Evolutionary conservation across 2,888 invertebrate species (phyloP).

Genomic region (Chironomus riparius): DNA sequence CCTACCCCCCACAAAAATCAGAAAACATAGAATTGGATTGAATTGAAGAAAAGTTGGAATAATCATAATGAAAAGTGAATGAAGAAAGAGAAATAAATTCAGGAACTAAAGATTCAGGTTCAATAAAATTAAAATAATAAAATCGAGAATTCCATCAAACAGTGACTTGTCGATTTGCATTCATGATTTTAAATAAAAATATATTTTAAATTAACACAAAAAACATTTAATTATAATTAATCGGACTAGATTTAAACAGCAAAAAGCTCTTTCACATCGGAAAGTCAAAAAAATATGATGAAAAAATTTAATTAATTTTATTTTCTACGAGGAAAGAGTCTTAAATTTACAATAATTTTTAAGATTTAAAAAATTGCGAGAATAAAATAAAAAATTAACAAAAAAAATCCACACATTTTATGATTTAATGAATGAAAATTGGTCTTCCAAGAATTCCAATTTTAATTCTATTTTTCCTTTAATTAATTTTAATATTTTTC

Average conservation of each 20-base stretch:
- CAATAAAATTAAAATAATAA: not conserved
- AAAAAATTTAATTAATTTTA: not conserved
- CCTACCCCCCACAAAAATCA: too few species aligned
- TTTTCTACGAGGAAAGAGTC: slow-evolving; percentile 3
- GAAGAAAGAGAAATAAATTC: not conserved
- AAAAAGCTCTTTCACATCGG: slow-evolving; percentile 10
- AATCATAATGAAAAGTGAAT: not conserved
- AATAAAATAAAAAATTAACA: too few species aligned
- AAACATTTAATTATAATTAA: not conserved
- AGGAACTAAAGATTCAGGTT: slow-evolving; percentile 16
- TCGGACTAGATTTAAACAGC: not conserved
- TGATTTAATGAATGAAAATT: not conserved
- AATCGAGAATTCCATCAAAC: not conserved
- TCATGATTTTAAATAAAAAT: not conserved
- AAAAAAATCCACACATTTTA: not conserved
- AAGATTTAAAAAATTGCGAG: not conserved
- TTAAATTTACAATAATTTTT: slow-evolving; percentile 1
- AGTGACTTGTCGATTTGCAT: not conserved
- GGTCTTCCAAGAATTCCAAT: slow-evolving; percentile 26
- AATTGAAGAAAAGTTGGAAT: not conserved
- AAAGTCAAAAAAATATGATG: slow-evolving; percentile 12
- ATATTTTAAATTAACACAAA: not conserved
- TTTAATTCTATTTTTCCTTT: slow-evolving; percentile 3
- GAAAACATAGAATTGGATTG: too few species aligned
- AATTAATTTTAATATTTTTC: too few species aligned